Percentiles rank a stretch among this genome's conserved stretches.
Conservation (phyloP, 1,140 invertebrate species). For the Araneus ventricosus region DNA sequence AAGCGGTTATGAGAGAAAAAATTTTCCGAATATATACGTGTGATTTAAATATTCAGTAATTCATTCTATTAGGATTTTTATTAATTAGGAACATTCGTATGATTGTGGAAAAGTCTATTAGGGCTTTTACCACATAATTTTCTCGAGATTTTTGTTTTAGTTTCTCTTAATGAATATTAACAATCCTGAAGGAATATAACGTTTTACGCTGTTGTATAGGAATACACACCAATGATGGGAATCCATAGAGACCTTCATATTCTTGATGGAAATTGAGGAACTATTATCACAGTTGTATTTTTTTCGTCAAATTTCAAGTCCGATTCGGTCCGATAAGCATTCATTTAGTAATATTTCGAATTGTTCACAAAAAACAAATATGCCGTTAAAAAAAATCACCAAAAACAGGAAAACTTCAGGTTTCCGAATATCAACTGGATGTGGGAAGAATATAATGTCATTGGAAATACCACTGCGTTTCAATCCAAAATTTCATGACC, state of each 20-base stretch:
- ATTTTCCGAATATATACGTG: not conserved
- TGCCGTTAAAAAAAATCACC: no score
- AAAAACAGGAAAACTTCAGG: no score
- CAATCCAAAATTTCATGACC: no score
- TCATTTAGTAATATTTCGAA: no score
- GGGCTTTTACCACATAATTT: not conserved
- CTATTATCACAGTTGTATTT: not conserved
- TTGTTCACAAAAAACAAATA: no score
- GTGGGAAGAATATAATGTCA: no score
- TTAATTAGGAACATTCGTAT: not conserved
- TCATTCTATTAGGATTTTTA: not conserved
- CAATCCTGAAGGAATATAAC: not conserved
- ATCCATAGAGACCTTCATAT: no score
- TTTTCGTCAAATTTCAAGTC: not conserved
- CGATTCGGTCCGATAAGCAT: no score
- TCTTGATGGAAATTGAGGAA: not conserved
- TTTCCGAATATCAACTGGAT: no score
- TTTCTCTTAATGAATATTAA: not conserved
- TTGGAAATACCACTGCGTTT: no score
- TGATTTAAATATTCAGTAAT: not conserved
- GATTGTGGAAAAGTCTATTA: not conserved
- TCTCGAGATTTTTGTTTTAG: not conserved
- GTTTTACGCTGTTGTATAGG: not conserved
- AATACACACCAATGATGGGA: not conserved
- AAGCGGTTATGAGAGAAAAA: not conserved